phyloP scores from a whole-genome alignment of 2,888 invertebrate species.

The Amphipyra tragopoginis region DNA sequence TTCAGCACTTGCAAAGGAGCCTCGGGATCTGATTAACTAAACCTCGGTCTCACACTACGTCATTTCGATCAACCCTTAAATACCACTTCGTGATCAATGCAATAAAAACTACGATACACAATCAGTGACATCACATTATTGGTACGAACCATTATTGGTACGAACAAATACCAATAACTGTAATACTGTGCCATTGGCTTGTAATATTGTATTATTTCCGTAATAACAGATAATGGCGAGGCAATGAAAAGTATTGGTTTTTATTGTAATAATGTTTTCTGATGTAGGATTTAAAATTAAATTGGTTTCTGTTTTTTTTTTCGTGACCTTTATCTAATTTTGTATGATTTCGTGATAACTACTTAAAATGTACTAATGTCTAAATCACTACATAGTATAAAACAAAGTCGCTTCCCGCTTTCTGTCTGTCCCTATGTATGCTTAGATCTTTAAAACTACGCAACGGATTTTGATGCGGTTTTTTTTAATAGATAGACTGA shows the following conservation, averaged over 20 bases:
- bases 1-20: too few relatives aligned
- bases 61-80: conserved; percentile 1
- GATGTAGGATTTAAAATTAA: conserved; percentile 18
- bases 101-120: conserved; percentile 31
- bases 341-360: too few relatives aligned
- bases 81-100: conserved; percentile 10
- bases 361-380: too few relatives aligned
- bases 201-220: conserved; percentile 38
- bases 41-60: neutral
- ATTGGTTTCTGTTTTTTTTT: conserved; percentile 30
- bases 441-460: too few relatives aligned
- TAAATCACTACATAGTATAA: too few relatives aligned
- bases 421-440: too few relatives aligned
- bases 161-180: conserved; percentile 39
- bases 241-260: conserved; percentile 48
- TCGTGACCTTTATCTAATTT: conserved; percentile 2
- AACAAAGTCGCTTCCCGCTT: too few relatives aligned
- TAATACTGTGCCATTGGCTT: conserved; percentile 27
- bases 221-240: conserved; percentile 49
- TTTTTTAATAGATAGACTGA: too few relatives aligned
- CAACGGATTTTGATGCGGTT: too few relatives aligned
- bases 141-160: conserved; percentile 31
- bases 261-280: conserved; percentile 34
- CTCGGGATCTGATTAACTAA: too few relatives aligned
- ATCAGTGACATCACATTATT: conserved; percentile 19